Evolutionary conservation across 2,888 invertebrate genomes (phyloP), one percentile per base, ranked within the genome.

Genomic region (Xylocampa areola): DNA sequence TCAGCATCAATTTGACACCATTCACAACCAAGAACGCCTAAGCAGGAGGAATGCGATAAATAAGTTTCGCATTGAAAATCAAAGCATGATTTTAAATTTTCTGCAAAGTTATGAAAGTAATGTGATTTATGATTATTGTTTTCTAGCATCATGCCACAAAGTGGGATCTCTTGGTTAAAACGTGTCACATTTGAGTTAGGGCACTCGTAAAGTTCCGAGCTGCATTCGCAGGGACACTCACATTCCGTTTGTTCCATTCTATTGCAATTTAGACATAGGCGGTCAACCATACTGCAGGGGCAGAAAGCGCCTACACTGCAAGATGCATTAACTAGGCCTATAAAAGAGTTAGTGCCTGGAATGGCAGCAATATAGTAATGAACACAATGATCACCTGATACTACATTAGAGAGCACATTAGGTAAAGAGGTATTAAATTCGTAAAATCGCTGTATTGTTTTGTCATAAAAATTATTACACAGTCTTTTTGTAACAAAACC

Each of bases 211-310:
- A 86, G 73, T 72, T 92, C 91, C 0, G 95, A 94, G 60, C 94
- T 96, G 81, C 98, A 98, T 87, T 98, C 98, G 85, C 98, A 98
- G 0, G 98, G 98, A 81, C 98, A 98, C 87, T 98, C 98, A 77
- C 98, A 98, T 82, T 98, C 98, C 2, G 96, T 97, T 89, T 98
- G 98, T 84, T 98, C 98, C 97, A 98, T 98, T 41, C 98, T 95
- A 84, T 98, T 97, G 85, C 98, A 98, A 85, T 98, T 98, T 19
- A 98, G 94, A 84, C 98, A 98, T 2, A 97, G 94, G 2, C 98
- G 95, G 85, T 98, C 97, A 51, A 96, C 97, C 89, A 97, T 97
- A 81, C 97, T 98, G 85, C 98, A 98, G 0, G 98, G 98, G 82
- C 98, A 98, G 89, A 98, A 98, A 3, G 97, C 96, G 2, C 96